Base-by-base conservation (phyloP, 2,113 vertebrate species). In the Labeo catla region DNA sequence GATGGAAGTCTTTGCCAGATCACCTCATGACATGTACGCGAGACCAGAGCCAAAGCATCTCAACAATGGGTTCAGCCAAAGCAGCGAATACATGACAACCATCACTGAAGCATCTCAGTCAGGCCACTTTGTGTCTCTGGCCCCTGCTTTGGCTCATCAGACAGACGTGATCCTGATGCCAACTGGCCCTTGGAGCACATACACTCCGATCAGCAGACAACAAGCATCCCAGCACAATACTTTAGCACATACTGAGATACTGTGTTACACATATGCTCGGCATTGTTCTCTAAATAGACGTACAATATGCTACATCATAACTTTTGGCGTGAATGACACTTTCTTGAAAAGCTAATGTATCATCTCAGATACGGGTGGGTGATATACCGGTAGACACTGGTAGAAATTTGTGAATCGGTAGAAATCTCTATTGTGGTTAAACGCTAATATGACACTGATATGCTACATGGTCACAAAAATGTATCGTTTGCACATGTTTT, bases 61-160 rank as follows among this genome's bases (percentile, higher is more conserved):
- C 89, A 92, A 94, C 91, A 91, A 90, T 87, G 83, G 89, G 88
- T 87, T 86, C 87, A 87, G 86, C 77, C 61, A 43, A 87, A 85
- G 59, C 78, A 89, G 49, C 80, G 87, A 79, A 85, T 61, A 85
- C 76, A 84, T 87, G 79, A 93, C 79, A 92, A 89, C 92, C 91
- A 92, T 91, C 91, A 91, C 90, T 89, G 34, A 84, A 87, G 50
- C 77, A 92, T 84, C 52, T 39, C 80, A 70, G 87, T 86, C 90
- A 84, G 90, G 90, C 89, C 89, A 86, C 89, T 90, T 90, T 93
- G 81, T 85, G 84, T 86, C 80, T 91, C 85, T 89, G 87, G 84
- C 85, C 89, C 13, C 19, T 86, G 82, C 77, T 86, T 85, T 86
- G 76, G 59, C 61, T 88, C 74, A 83, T 68, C 74, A 74, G 11